Evolutionary conservation across 2,797 vertebrate genomes (phyloP).

Genomic region (Falco berigora): DNA sequence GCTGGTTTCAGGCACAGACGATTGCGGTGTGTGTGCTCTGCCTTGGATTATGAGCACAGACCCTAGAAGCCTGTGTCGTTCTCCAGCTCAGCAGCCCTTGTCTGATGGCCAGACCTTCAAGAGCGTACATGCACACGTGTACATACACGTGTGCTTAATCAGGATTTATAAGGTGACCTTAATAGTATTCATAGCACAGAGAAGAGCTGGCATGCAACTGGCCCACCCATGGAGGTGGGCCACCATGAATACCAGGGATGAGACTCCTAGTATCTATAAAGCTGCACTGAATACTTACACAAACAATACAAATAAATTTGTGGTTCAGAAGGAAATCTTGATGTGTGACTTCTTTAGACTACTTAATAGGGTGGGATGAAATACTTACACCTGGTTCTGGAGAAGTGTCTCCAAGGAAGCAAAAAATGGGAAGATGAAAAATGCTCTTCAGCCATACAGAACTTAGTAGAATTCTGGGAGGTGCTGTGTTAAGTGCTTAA

Average conservation of each 20-base stretch:
- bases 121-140: fast-evolving
- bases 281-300: background rate
- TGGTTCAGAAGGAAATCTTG: background rate
- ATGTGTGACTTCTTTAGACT: background rate
- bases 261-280: background rate
- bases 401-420: background rate
- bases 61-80: background rate
- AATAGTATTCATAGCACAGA: background rate
- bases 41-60: background rate
- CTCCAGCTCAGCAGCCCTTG: background rate
- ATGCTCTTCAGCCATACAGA: background rate
- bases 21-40: background rate
- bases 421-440: background rate
- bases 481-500: background rate
- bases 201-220: background rate
- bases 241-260: too few species aligned
- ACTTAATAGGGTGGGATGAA: background rate
- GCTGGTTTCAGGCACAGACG: background rate
- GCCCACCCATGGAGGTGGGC: background rate
- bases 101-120: background rate
- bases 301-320: background rate
- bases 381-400: background rate
- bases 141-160: background rate
- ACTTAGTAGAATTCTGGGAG: background rate
- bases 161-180: background rate